Base-by-base conservation (phyloP, 2,797 vertebrate genomes). In the Sebastes taczanowskii region DNA sequence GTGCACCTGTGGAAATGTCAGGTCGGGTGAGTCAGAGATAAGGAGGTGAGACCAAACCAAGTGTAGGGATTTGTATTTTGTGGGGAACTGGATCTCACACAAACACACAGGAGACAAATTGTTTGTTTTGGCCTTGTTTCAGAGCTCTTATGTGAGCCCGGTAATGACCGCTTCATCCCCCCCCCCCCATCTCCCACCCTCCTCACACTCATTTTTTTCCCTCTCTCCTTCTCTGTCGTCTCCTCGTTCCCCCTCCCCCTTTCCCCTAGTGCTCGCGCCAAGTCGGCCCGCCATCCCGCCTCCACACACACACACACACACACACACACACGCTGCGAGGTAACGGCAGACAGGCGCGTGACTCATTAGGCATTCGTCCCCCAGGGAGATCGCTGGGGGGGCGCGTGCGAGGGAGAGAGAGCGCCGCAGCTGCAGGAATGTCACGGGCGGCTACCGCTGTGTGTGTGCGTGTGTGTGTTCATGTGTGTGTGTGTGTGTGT, bases 341-440 rank as follows among this genome's bases (percentile, higher is more conserved):
- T 95, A 96, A 95, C 94, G 93, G 94, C 95, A 95, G 95, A 96
- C 95, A 95, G 95, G 95, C 95, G 96, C 94, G 95, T 96, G 96
- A 96, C 95, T 96, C 95, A 96, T 96, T 96, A 96, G 95, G 95
- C 95, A 95, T 96, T 95, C 94, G 92, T 95, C 93, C 94, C 95
- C 95, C 87, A 93, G 95, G 95, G 95, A 95, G 93, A 95, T 88
- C 74, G 94, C 92, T 93, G 92, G 93, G 95, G 94, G 94, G 94
- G 91, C 90, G 93, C 88, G 93, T 90, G 93, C 84, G 88, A 94
- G 92, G 92, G 91, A 94, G 93, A 90, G 92, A 94, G 93, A 92
- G 87, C 93, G 90, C 91, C 92, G 90, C 95, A 96, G 95, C 95
- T 96, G 94, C 94, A 95, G 95, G 95, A 95, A 96, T 96, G 94